Base-by-base conservation (phyloP, 2,888 invertebrate genomes). In the Dolichopus griseipennis region DNA sequence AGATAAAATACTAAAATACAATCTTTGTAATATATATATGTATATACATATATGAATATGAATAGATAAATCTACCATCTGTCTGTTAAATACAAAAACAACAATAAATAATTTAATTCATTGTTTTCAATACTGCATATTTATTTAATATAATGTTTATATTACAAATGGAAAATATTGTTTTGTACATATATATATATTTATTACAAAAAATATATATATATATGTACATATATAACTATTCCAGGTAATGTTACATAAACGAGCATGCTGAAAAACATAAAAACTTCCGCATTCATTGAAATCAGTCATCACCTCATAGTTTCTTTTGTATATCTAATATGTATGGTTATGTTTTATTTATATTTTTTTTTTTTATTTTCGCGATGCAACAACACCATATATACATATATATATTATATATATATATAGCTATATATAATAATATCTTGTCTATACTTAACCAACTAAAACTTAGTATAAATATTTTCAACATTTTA, bases 231-330 rank as follows among this genome's bases (percentile, higher is more conserved):
- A 65, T 34, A 37, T 65, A 65, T 65, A 34, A 65, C n/a, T 52
- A 52, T 52, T 52, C 52, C 52, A 52, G 52, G n/a, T 52, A 52
- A 52, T 52, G 18, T 52, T 52, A 52, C 52, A 52, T 52, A 52
- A 52, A 52, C 52, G 18, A 52, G 52, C 52, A 52, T 52, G 52
- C 15, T 41, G 52, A 27, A 61, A 61, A 62, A 63, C 74, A 78
- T 77, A 78, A 79, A 79, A 79, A 78, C 79, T 79, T 79, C 79
- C 79, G 79, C 79, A 79, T 79, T 79, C 79, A 79, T 79, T 79
- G 52, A 52, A 52, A 52, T 52, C 52, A 52, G 52, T 52, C 52
- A 52, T 52, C 52, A 52, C 52, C 52, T 52, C 52, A 52, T 52
- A 52, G 52, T 52, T 52, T 52, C 52, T 52, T 12, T 52, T 52